A percentile compares a stretch with the other conserved stretches of the same genome.
Evolutionary conservation across 2,888 invertebrate genomes (phyloP).

Genomic region (Tanypteryx hageni): DNA sequence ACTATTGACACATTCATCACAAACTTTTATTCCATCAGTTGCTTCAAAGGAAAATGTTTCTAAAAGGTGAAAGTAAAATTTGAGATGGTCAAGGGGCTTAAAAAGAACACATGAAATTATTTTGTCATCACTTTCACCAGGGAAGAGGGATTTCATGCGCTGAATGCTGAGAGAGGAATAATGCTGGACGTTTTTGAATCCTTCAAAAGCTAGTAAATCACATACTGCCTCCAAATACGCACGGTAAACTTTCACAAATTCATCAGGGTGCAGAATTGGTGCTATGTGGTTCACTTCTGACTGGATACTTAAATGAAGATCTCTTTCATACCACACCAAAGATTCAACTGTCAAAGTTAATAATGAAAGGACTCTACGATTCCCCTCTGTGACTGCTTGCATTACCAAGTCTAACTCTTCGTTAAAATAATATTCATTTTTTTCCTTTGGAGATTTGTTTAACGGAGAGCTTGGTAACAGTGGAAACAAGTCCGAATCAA

Average conservation of each 20-base stretch:
- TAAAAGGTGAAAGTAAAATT: neutral
- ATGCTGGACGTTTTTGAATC: conserved; percentile 79
- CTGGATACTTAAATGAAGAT: conserved; percentile 72
- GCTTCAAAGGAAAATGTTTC: neutral
- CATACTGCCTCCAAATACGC: conserved; percentile 84
- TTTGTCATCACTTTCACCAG: neutral
- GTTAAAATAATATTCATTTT: neutral
- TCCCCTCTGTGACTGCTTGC: conserved; percentile 35
- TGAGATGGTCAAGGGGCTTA: conserved; percentile 3
- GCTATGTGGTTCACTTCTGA: conserved; percentile 83
- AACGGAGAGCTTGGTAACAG: conserved; percentile 46
- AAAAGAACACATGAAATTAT: neutral
- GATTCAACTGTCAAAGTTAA: conserved; percentile 30
- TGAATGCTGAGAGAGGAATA: neutral
- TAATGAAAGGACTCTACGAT: conserved; percentile 20
- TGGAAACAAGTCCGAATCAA: conserved; percentile 11
- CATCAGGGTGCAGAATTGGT: conserved; percentile 83
- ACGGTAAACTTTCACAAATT: conserved; percentile 84
- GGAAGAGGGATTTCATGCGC: conserved; percentile 23
- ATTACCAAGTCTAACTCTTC: conserved; percentile 44
- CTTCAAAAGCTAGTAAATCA: conserved; percentile 85
- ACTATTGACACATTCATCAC: neutral
- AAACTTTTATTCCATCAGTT: neutral
- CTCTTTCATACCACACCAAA: neutral
- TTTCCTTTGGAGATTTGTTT: neutral